Evolutionary conservation across 2,113 vertebrate genomes (phyloP).

Genomic region (Tretioscincus oriximinensis): DNA sequence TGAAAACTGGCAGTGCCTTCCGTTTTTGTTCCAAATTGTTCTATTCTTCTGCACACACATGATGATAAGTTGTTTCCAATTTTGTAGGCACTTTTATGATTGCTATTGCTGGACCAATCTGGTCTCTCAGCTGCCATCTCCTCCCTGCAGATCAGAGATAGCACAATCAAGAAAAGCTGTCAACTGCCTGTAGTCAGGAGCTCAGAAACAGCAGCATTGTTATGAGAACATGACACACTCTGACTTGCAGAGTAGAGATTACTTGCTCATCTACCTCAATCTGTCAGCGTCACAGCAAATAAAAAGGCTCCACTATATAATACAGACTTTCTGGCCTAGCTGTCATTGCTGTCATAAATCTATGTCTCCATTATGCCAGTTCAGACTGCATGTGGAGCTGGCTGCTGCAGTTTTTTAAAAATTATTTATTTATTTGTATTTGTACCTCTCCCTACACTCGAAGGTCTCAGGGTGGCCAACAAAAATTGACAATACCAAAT

Average conservation of each 20-base stretch:
- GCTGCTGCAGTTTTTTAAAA: no score
- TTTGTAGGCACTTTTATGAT: background rate
- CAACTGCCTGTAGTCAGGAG: background rate
- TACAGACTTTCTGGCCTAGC: conserved; percentile 17
- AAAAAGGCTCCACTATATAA: conserved; percentile 1
- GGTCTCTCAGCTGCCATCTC: background rate
- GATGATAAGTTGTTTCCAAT: conserved; percentile 13
- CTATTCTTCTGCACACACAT: background rate
- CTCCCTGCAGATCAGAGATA: rapidly evolving
- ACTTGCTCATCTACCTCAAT: background rate
- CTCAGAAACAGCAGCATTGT: conserved; percentile 14
- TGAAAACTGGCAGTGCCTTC: background rate
- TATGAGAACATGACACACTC: background rate
- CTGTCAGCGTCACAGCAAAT: conserved; percentile 32
- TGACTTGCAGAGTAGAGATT: rapidly evolving
- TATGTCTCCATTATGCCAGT: background rate
- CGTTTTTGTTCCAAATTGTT: conserved; percentile 10
- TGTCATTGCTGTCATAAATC: background rate
- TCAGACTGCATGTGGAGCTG: background rate
- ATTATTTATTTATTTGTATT: no score
- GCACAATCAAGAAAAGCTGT: background rate
- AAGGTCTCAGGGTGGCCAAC: no score
- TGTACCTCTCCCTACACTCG: no score
- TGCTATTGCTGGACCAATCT: background rate
- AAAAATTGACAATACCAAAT: no score